These are phyloP conservation scores for Varroa destructor DNA, from an alignment of 1,140 invertebrate species.

Conservation along the genomic window DNA sequence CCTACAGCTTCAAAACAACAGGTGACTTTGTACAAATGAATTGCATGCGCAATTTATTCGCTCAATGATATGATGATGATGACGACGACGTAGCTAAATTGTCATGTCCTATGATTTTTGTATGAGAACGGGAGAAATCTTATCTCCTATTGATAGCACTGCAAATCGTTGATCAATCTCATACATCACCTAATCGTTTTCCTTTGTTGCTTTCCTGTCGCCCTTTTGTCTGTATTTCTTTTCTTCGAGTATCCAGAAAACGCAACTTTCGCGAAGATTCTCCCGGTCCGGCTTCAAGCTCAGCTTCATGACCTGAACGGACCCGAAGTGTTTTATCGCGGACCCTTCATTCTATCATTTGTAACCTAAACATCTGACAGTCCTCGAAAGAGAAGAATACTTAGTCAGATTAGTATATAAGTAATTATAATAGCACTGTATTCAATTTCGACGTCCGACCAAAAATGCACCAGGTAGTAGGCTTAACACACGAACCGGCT, in stretches of 20 bases:
- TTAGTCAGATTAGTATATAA: too few relatives aligned
- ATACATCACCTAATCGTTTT: not conserved
- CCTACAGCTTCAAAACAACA: conserved; percentile 22
- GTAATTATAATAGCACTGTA: too few relatives aligned
- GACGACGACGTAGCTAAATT: not conserved
- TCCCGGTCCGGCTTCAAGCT: not conserved
- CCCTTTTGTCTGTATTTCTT: not conserved
- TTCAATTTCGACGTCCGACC: too few relatives aligned
- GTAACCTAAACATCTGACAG: conserved; percentile 25
- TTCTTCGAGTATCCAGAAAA: not conserved
- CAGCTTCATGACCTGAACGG: conserved; percentile 14
- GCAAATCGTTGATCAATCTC: not conserved
- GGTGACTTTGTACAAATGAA: conserved; percentile 24
- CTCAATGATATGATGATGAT: not conserved
- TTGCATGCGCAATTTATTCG: not conserved
- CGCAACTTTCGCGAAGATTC: conserved; percentile 26
- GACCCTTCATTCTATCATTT: conserved; percentile 14
- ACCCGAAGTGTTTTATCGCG: conserved; percentile 1
- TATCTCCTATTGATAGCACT: not conserved
- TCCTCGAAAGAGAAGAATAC: too few relatives aligned
- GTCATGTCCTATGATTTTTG: not conserved
- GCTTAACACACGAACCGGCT: too few relatives aligned
- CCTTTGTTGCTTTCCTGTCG: not conserved
- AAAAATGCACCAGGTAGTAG: too few relatives aligned
- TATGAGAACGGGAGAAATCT: not conserved